Evolutionary conservation across 1,140 invertebrate species (phyloP).

Genomic region (Lepidurus packardi): DNA sequence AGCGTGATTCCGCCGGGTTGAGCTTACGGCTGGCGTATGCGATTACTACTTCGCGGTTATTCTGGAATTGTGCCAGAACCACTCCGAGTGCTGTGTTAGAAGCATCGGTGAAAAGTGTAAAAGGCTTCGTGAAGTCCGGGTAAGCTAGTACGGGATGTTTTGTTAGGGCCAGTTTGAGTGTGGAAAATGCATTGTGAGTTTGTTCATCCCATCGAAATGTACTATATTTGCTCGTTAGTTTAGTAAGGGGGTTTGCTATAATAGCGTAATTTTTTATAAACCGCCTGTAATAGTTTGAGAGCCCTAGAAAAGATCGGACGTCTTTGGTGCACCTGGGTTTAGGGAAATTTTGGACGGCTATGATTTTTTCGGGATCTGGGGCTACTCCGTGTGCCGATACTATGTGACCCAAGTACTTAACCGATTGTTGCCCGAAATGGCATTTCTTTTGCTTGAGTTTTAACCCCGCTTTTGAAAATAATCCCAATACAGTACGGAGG

Average conservation of each 20-base stretch:
- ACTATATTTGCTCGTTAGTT: constrained; percentile 42
- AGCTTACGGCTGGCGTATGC: constrained; percentile 3
- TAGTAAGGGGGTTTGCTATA: constrained; percentile 43
- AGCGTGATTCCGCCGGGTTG: background rate
- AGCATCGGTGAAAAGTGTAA: constrained; percentile 38
- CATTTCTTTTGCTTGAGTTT: constrained; percentile 41
- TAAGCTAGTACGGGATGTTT: constrained; percentile 39
- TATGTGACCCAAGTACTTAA: constrained; percentile 44
- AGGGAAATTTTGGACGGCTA: constrained; percentile 40
- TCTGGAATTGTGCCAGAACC: background rate
- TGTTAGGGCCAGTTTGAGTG: constrained; percentile 31
- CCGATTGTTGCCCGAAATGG: constrained; percentile 38
- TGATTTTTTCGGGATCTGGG: constrained; percentile 43
- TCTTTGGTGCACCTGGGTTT: constrained; percentile 40
- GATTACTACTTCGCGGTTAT: background rate
- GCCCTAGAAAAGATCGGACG: constrained; percentile 43
- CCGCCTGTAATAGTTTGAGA: constrained; percentile 44
- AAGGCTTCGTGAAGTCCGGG: constrained; percentile 39
- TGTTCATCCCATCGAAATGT: constrained; percentile 41
- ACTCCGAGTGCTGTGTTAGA: background rate
- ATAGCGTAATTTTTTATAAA: constrained; percentile 44
- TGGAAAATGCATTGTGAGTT: constrained; percentile 40
- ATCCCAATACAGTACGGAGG: constrained; percentile 30
- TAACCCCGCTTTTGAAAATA: constrained; percentile 34
- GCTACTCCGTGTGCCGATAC: constrained; percentile 42